Evolutionary conservation across 2,113 vertebrate species (phyloP), one percentile per base, ranked within the genome.

Genomic region (Danio rerio): DNA sequence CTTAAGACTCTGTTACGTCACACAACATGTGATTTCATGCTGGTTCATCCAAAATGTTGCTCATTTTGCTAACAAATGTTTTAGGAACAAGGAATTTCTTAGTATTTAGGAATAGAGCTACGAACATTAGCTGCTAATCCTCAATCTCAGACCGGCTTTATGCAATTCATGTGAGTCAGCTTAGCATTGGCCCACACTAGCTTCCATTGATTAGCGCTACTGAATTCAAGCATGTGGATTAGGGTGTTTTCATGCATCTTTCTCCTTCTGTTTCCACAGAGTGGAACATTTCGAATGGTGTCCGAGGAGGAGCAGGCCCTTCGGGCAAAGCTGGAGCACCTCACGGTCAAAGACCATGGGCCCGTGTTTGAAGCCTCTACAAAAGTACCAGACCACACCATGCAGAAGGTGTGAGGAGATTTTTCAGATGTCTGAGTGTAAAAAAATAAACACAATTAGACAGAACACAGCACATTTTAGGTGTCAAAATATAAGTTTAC

Each of bases 301-400:
- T 96, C 98, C 0, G 98, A 99, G 88, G 98, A 99, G 93, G 98
- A 99, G 85, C 98, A 97, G 90, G 94, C 94, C 0, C 95, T 99
- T 75, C 93, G 97, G 65, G 87, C 93, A 72, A 98, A 97, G 83
- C 92, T 99, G 81, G 96, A 98, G 74, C 94, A 93, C 40, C 96
- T 99, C 66, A 97, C 96, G 0, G 94, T 96, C 78, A 96, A 97
- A 91, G 98, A 99, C 92, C 98, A 99, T 0, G 98, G 98, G 13
- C 95, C 95, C 0, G 96, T 99, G 86, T 99, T 97, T 7, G 97
- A 94, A 82, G 90, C 81, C 21, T 96, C 95, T 0, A 87, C 93
- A 55, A 93, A 93, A 84, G 89, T 99, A 59, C 97, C 97, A 1
- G 93, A 93, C 0, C 96, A 99, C 88, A 99, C 98, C 50, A 81